These are phyloP conservation scores for Sus cebifrons DNA, from an alignment of 2,797 vertebrate species.

Conservation along the genomic window DNA sequence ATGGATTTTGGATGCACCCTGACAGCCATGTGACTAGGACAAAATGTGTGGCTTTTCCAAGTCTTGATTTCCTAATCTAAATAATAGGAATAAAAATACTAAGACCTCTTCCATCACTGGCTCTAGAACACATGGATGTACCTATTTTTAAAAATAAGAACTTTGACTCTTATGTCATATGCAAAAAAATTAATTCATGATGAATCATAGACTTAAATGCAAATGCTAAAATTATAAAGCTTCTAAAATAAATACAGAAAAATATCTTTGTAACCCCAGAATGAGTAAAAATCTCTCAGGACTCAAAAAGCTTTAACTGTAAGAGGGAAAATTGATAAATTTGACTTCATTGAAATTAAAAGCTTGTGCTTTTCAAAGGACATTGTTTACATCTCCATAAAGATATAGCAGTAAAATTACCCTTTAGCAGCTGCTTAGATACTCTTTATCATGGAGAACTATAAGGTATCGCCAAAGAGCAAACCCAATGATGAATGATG, in stretches of 20 bases:
- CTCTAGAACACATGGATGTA: neutral
- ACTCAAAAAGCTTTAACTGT: conserved; percentile 17
- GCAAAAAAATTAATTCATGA: conserved; percentile 54
- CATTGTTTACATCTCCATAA: neutral
- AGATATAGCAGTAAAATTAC: neutral
- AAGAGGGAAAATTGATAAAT: conserved; percentile 35
- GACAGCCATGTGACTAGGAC: neutral
- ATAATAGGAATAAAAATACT: conserved; percentile 55
- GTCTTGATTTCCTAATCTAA: conserved; percentile 36
- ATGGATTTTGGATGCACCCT: neutral
- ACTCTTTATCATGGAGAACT: neutral
- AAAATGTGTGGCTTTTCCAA: conserved; percentile 27
- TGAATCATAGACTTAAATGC: conserved; percentile 59
- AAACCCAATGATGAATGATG: neutral
- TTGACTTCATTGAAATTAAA: conserved; percentile 55
- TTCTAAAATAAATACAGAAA: conserved; percentile 64
- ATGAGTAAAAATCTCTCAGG: conserved; percentile 1
- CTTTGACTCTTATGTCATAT: conserved; percentile 26
- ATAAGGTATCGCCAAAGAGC: neutral
- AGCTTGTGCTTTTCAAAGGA: conserved; percentile 56
- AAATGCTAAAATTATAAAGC: conserved; percentile 56
- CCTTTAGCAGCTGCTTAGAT: neutral
- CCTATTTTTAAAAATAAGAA: neutral
- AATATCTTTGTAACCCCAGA: conserved; percentile 33
- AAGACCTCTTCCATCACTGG: conserved; percentile 4